phyloP scores from a whole-genome alignment of 2,113 vertebrate genomes.

The Mirounga angustirostris region DNA sequence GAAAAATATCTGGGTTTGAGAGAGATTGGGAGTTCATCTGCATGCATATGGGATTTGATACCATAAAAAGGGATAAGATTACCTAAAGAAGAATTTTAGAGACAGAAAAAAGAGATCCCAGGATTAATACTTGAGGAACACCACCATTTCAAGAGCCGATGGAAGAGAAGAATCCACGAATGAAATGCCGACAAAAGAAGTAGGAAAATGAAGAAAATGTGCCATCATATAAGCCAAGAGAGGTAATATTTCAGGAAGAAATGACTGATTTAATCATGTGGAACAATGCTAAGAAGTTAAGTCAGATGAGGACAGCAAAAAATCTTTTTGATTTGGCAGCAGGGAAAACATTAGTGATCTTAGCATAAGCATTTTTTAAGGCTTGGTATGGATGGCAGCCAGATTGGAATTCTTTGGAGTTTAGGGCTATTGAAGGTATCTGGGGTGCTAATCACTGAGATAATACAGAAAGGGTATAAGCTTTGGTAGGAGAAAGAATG shows the following conservation, averaged over 20 bases:
- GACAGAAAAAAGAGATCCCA: not conserved
- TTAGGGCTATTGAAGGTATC: not conserved
- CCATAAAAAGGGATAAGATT: not conserved
- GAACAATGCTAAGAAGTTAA: not conserved
- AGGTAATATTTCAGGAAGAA: constrained; percentile 4
- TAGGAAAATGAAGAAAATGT: not conserved
- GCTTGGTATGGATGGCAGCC: not conserved
- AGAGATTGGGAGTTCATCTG: not conserved
- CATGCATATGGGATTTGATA: not conserved
- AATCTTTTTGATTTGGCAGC: not conserved
- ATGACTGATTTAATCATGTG: not conserved
- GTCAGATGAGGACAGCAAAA: not conserved
- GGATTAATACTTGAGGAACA: not conserved
- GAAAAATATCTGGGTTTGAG: constrained; percentile 36
- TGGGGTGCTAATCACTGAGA: not conserved
- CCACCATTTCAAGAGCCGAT: not conserved
- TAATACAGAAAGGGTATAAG: not conserved
- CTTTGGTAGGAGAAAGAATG: constrained; percentile 10
- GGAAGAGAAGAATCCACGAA: not conserved
- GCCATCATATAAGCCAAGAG: not conserved
- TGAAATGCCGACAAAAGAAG: not conserved
- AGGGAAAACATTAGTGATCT: not conserved
- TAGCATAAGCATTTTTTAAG: not conserved
- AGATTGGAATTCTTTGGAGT: not conserved
- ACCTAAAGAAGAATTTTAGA: not conserved